phyloP scores from a whole-genome alignment of 2,888 invertebrate genomes.

The Dynastes hyllus region DNA sequence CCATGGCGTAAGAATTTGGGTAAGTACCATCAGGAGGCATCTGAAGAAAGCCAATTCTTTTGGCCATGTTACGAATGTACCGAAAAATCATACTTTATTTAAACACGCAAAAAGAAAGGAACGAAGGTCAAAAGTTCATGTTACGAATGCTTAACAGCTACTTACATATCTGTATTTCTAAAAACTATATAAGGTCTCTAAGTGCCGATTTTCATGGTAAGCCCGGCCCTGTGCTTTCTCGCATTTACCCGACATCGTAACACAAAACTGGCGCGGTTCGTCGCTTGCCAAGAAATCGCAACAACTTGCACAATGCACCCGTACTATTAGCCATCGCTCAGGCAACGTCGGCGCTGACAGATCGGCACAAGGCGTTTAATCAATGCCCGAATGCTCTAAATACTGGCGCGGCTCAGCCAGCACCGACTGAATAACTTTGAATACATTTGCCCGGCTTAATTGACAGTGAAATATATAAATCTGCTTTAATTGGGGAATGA shows the following conservation, averaged over 20 bases:
- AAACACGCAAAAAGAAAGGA: too few relatives aligned
- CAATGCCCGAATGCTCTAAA: slow-evolving; percentile 49
- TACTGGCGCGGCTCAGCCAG: slow-evolving; percentile 30
- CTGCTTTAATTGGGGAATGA: slow-evolving; percentile 52
- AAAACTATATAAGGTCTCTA: too few relatives aligned
- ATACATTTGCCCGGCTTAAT: slow-evolving; percentile 44
- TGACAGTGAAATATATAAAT: slow-evolving; percentile 53
- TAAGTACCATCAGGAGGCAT: too few relatives aligned
- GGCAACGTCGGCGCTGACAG: slow-evolving; percentile 46
- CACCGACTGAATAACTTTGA: slow-evolving; percentile 37
- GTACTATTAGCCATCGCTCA: slow-evolving; percentile 41
- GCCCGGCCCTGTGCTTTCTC: background rate
- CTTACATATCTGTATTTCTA: too few relatives aligned
- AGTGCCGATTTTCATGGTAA: background rate
- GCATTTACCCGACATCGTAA: background rate
- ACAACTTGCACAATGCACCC: slow-evolving; percentile 52
- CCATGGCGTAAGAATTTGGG: too few relatives aligned
- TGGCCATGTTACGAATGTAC: too few relatives aligned
- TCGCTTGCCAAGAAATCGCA: slow-evolving; percentile 56
- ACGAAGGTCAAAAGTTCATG: too few relatives aligned
- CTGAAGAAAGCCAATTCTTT: too few relatives aligned
- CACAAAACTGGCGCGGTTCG: slow-evolving; percentile 3
- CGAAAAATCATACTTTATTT: too few relatives aligned
- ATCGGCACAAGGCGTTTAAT: slow-evolving; percentile 48
- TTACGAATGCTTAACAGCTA: too few relatives aligned